Evolutionary conservation across 2,113 vertebrate species (phyloP).

Genomic region (Burhinus oedicnemus): DNA sequence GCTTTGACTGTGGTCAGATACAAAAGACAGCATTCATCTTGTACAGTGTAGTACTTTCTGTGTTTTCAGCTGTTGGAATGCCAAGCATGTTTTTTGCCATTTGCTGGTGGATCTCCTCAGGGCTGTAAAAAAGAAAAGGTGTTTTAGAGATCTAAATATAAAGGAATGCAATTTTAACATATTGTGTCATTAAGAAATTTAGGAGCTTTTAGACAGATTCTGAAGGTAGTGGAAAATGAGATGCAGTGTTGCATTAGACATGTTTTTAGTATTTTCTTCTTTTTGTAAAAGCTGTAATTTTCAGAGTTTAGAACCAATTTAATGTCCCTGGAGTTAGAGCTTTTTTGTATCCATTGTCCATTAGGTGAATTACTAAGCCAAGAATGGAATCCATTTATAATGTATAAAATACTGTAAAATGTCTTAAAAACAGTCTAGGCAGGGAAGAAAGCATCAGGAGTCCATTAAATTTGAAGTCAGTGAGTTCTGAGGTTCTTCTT

Average conservation of each 20-base stretch:
- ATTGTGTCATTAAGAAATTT: slow-evolving; percentile 83
- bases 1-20: background rate
- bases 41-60: background rate
- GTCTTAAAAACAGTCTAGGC: slow-evolving; percentile 76
- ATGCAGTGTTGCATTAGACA: slow-evolving; percentile 82
- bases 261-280: slow-evolving; percentile 86
- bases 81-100: background rate
- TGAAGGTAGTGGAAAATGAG: slow-evolving; percentile 80
- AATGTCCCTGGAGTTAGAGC: slow-evolving; percentile 81
- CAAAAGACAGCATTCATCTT: background rate
- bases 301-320: slow-evolving; percentile 85
- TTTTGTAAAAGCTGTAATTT: slow-evolving; percentile 87
- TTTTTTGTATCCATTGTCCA: slow-evolving; percentile 84
- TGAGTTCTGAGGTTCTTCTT: slow-evolving; percentile 75
- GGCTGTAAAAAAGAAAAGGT: slow-evolving; percentile 66
- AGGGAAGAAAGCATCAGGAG: slow-evolving; percentile 70
- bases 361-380: slow-evolving; percentile 84
- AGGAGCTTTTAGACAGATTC: slow-evolving; percentile 80
- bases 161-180: slow-evolving; percentile 78
- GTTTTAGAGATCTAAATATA: slow-evolving; percentile 76
- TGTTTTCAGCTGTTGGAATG: background rate
- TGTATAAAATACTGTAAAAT: slow-evolving; percentile 82
- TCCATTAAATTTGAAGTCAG: slow-evolving; percentile 80
- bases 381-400: slow-evolving; percentile 84
- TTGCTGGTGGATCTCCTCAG: slow-evolving; percentile 35